Conservation (phyloP, 1,140 invertebrate genomes). For the Bombus terrestris region DNA sequence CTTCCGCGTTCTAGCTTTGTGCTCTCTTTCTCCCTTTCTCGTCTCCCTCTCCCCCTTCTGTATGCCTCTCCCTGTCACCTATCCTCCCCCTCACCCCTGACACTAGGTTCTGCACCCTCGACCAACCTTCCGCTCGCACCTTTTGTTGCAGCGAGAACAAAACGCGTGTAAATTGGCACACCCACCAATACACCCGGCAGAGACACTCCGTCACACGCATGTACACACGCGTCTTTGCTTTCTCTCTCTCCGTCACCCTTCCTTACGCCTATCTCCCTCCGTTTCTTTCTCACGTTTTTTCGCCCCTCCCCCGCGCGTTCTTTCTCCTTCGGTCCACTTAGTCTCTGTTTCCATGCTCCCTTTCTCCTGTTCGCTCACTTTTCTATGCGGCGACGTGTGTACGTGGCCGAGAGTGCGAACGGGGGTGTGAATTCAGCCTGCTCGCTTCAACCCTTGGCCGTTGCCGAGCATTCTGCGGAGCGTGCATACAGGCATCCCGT, state of each 20-base stretch:
- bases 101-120: conserved; percentile 34
- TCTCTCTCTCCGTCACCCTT: neutral
- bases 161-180: conserved; percentile 79
- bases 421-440: conserved; percentile 66
- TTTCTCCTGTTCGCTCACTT: conserved; percentile 40
- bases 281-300: neutral
- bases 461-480: conserved; percentile 27
- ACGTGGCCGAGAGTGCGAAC: conserved; percentile 53
- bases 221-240: conserved; percentile 37
- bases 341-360: conserved; percentile 37
- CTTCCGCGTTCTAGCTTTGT: conserved; percentile 70
- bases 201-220: conserved; percentile 50
- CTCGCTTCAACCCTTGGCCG: conserved; percentile 8
- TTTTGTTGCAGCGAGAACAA: conserved; percentile 77
- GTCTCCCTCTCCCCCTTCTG: neutral
- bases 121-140: conserved; percentile 71
- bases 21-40: conserved; percentile 31
- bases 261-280: neutral
- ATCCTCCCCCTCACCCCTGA: conserved; percentile 28
- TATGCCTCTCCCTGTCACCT: conserved; percentile 6
- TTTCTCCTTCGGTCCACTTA: conserved; percentile 51
- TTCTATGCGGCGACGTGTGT: conserved; percentile 47
- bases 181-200: conserved; percentile 70
- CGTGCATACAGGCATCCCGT: conserved; percentile 30
- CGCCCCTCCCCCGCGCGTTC: neutral